Evolutionary conservation across 2,113 vertebrate genomes (phyloP), one percentile per base, ranked within the genome.

Genomic region (Progne subis): DNA sequence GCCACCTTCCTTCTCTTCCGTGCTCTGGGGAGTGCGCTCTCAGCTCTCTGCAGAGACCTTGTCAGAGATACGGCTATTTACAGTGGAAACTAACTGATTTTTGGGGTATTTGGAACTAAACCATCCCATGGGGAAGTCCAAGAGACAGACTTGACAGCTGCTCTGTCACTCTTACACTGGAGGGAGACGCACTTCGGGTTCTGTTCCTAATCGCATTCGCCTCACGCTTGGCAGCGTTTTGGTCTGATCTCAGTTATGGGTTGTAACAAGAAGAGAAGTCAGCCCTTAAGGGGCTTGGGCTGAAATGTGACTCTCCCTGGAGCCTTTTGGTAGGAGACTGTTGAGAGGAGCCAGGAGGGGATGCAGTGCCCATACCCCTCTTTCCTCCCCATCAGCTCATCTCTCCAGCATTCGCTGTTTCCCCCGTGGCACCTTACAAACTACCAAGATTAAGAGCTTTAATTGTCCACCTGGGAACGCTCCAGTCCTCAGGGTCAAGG

Each of bases 231-330:
- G 71, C 94, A 92, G 64, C 0, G 0, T 18, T 83, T 84, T 47
- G 65, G 82, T 70, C 88, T 97, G 90, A 81, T 56, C 79, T 92
- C 68, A 91, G 56, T 78, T 67, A 49, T 43, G 80, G 64, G 60
- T 46, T 95, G 83, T 56, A 93, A 92, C 52, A 76, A 92, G 65
- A 88, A 78, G n/a, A 89, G 76, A 64, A 96, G 90, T 94, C 47
- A 92, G 41, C 34, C 44, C 80, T 88, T 63, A n/a, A 50, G 78
- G 85, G 76, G 23, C 34, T 92, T 67, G 72, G 71, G 24, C 50
- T 93, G 92, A 94, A 97, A 96, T 56, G 57, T 47, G 77, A 86
- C 44, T 71, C 88, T 94, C 92, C 80, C 82, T 92, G 82, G 86
- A 94, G 92, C 29, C 16, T 88, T 93, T 91, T 78, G 24, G 29